Conservation (phyloP, 2,113 vertebrate genomes). For the Dinomys branickii region DNA sequence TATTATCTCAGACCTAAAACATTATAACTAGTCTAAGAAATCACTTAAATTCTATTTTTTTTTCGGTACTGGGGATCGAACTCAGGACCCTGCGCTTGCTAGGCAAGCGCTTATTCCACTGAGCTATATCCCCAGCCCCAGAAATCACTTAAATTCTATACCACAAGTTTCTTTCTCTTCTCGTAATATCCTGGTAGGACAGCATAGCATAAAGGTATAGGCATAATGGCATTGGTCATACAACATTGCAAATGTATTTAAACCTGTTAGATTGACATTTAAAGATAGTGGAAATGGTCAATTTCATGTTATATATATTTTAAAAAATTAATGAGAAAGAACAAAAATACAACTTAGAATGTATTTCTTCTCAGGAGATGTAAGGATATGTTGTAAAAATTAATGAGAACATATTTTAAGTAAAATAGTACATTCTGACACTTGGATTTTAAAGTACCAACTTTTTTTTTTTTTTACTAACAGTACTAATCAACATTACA, state of each 20-base stretch:
- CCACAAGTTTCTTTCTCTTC: background rate
- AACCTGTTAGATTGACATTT: background rate
- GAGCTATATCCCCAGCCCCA: too few species aligned
- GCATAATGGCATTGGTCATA: background rate
- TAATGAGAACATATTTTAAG: slow-evolving; percentile 11
- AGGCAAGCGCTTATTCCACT: too few species aligned
- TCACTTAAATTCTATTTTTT: slow-evolving; percentile 52
- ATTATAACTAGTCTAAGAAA: slow-evolving; percentile 36
- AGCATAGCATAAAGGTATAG: slow-evolving; percentile 23
- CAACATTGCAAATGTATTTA: background rate
- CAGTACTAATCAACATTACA: background rate
- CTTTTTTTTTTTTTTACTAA: background rate
- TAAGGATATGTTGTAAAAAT: slow-evolving; percentile 28
- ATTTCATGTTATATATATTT: background rate
- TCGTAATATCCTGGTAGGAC: background rate
- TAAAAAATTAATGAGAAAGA: background rate
- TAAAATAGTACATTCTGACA: slow-evolving; percentile 14
- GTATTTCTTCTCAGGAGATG: slow-evolving; percentile 26
- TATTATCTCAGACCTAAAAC: slow-evolving; percentile 42
- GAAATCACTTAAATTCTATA: slow-evolving; percentile 52
- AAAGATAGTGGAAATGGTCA: background rate
- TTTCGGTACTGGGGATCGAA: too few species aligned
- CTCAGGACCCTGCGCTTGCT: too few species aligned
- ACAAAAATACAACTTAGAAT: background rate
- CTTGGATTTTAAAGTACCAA: slow-evolving; percentile 43